Conservation (phyloP, 2,797 vertebrate species). For the Protonibea diacanthus region DNA sequence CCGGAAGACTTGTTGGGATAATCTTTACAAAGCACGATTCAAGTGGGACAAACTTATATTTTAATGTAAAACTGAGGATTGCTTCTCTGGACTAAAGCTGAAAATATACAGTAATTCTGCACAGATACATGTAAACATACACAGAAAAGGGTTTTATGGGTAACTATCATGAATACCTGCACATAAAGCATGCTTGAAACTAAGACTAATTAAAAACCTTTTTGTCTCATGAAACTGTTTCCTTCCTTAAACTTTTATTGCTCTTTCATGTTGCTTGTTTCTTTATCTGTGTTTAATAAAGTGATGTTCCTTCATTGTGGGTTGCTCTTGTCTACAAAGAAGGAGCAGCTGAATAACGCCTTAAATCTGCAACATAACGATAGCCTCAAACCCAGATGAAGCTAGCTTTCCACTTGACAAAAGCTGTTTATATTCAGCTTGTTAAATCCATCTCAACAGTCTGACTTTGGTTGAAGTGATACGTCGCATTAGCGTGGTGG, state of each 20-base stretch:
- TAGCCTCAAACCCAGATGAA: slow-evolving; percentile 33
- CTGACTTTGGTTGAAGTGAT: slow-evolving; percentile 56
- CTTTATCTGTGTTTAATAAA: not conserved
- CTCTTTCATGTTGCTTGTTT: not conserved
- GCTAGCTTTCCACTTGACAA: slow-evolving; percentile 45
- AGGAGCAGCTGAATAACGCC: not conserved
- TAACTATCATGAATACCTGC: not conserved
- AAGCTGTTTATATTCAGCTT: slow-evolving; percentile 49
- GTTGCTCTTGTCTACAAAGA: not conserved
- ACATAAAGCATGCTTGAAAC: not conserved
- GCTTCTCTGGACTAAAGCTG: not conserved
- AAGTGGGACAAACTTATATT: not conserved
- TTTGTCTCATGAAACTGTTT: not conserved
- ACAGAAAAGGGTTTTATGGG: not conserved
- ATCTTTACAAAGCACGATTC: not conserved
- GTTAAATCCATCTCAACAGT: slow-evolving; percentile 65
- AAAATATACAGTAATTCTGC: not conserved
- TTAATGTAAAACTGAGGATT: no score
- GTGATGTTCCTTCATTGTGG: no score
- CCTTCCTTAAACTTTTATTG: not conserved
- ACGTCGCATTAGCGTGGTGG: slow-evolving; percentile 58
- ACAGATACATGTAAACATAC: not conserved
- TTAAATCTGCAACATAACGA: slow-evolving; percentile 13
- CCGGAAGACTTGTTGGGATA: not conserved
- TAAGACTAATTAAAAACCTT: not conserved